Conservation (phyloP, 2,113 vertebrate species). For the Maccullochella peelii region DNA sequence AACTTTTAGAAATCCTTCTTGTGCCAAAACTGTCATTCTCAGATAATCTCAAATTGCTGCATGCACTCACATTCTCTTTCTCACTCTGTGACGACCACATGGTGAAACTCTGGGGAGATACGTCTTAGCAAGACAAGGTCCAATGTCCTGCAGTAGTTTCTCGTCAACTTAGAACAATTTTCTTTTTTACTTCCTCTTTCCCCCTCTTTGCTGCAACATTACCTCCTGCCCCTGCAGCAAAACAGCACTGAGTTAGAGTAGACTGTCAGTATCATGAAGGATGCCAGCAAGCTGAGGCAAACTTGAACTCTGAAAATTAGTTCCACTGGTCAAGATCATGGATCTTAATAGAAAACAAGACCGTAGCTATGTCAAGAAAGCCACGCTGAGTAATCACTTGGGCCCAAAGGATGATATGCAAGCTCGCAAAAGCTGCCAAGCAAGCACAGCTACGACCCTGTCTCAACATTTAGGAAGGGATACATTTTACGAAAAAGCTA, state of each 20-base stretch:
- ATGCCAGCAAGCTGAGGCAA: neutral
- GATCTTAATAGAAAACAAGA: neutral
- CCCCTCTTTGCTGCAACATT: neutral
- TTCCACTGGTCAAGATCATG: neutral
- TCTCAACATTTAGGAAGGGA: neutral
- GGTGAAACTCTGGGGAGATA: neutral
- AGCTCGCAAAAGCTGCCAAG: neutral
- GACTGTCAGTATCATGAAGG: neutral
- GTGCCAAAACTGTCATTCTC: neutral
- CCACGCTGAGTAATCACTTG: neutral
- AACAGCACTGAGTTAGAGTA: neutral
- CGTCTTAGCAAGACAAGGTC: neutral
- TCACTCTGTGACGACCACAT: neutral
- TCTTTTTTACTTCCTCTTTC: neutral
- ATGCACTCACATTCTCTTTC: too few relatives aligned
- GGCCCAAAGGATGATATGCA: neutral
- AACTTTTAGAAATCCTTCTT: conserved; percentile 6
- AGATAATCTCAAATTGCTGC: neutral
- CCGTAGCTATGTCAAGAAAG: neutral
- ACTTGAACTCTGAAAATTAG: neutral
- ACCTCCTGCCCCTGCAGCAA: neutral
- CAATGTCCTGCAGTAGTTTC: neutral
- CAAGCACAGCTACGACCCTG: neutral
- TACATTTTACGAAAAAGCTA: neutral
- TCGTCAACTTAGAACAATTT: neutral